Base-by-base conservation (phyloP, 2,888 invertebrate genomes). In the Phengaris arion region DNA sequence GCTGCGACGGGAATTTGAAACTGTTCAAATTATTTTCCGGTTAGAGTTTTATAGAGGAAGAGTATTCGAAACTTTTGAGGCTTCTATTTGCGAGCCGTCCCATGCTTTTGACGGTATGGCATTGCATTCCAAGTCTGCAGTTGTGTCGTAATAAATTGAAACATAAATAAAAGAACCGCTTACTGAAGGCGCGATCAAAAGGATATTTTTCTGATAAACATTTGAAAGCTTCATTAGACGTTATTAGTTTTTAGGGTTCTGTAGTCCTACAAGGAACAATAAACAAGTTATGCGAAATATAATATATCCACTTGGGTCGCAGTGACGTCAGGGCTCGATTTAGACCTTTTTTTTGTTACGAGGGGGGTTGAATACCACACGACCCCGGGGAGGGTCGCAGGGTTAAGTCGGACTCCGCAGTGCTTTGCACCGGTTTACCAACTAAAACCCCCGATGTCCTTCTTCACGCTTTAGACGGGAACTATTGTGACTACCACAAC, bases 91-190 rank as follows among this genome's bases (percentile, higher is more conserved):
- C 82, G 80, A 85, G 80, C 82, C 81, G 82, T 85, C 84, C 81
- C 82, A 80, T 83, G 82, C 84, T 83, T 87, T 85, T 87, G 84
- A 85, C 80, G 79, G 81, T 81, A 80, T 80, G 81, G 77, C 81
- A 81, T 82, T 81, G 81, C 82, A 81, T 84, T 78, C 78, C 75
- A 76, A 80, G 79, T 78, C 80, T 68, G 64, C 77, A 82, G 81
- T 81, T 79, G 80, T 80, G 80, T 81, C 80, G 82, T 83, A 82
- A 80, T 80, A 85, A 81, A 85, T 83, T 83, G 83, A 83, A 84
- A 83, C 82, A 82, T 83, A 85, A 86, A 87, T 85, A 85, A 85
- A 84, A 80, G 78, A 77, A 69, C 68, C 75, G 78, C 52, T 46
- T 22, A 15, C 15, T 59, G 13, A 64, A 64, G 72, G 69, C 54